Conservation (phyloP, 1,140 invertebrate genomes). For the Theocolax elegans region DNA sequence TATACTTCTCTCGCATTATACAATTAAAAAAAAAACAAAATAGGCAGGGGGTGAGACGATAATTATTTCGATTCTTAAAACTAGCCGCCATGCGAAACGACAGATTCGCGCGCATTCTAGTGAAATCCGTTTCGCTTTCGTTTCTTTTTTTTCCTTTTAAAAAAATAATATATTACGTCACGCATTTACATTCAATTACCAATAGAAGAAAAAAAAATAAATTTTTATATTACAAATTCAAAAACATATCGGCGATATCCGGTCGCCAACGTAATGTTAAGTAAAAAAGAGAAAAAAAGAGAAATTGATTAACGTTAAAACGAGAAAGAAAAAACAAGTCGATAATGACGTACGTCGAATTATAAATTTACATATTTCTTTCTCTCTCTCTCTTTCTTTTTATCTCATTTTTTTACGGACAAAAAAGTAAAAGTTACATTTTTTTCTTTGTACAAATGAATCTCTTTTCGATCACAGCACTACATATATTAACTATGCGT, state of each 20-base stretch:
- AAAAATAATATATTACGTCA: conserved; percentile 36
- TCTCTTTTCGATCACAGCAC: conserved; percentile 26
- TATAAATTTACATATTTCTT: conserved; percentile 27
- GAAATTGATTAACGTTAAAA: background rate
- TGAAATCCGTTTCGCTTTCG: conserved; percentile 33
- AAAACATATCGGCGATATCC: conserved; percentile 1
- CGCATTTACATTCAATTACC: conserved; percentile 31
- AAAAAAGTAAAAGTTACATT: conserved; percentile 16
- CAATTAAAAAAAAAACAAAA: conserved; percentile 31
- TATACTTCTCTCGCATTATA: conserved; percentile 20
- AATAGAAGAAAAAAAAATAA: conserved; percentile 38
- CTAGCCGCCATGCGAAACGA: conserved; percentile 17
- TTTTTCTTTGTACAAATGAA: conserved; percentile 31
- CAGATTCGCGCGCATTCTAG: conserved; percentile 11
- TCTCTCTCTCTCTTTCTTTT: background rate
- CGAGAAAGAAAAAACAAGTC: conserved; percentile 5
- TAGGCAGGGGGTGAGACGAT: conserved; percentile 19
- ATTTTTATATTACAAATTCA: conserved; percentile 37
- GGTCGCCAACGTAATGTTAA: conserved; percentile 14
- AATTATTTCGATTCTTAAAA: conserved; percentile 35
- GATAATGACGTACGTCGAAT: conserved; percentile 18
- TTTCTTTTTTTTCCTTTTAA: conserved; percentile 13
- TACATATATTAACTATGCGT: conserved; percentile 12
- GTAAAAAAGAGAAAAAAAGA: background rate
- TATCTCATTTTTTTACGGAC: background rate